These are phyloP conservation scores for Galaxea fascicularis DNA, from an alignment of 92 coral and sea anemone species.

Conservation along the genomic window DNA sequence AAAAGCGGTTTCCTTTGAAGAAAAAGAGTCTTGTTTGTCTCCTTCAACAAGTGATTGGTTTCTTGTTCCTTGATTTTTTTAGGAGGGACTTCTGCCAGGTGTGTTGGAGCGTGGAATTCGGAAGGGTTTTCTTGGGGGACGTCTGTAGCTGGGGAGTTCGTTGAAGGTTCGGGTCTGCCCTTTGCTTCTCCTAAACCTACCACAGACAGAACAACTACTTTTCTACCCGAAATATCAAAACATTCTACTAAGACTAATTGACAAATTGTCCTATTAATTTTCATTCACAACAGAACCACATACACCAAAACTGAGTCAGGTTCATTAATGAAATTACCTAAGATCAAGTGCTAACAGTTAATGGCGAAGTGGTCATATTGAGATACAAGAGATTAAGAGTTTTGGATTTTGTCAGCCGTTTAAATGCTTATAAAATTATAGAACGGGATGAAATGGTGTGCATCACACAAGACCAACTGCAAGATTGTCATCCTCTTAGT, in stretches of 20 bases:
- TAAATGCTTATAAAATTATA: constrained; percentile 75
- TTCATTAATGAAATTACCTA: constrained; percentile 21
- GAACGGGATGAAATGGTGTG: constrained; percentile 21
- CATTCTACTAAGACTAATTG: background rate
- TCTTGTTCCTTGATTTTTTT: constrained; percentile 37
- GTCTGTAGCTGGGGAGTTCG: constrained; percentile 23
- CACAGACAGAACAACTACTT: constrained; percentile 34
- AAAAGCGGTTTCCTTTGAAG: constrained; percentile 10
- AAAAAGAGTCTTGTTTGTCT: constrained; percentile 25
- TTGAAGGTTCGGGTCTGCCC: constrained; percentile 35
- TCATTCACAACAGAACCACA: constrained; percentile 20
- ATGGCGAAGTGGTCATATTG: constrained; percentile 8
- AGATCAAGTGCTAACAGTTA: constrained; percentile 15
- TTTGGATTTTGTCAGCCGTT: constrained; percentile 42
- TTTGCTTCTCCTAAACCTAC: constrained; percentile 28
- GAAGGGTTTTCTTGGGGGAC: constrained; percentile 29
- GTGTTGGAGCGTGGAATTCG: constrained; percentile 23
- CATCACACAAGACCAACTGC: constrained; percentile 57
- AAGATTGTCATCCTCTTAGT: constrained; percentile 75
- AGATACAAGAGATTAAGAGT: constrained; percentile 14
- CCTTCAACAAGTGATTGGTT: constrained; percentile 29
- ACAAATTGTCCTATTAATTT: constrained; percentile 20
- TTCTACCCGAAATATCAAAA: constrained; percentile 12
- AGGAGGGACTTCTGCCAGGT: constrained; percentile 22
- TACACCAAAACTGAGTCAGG: constrained; percentile 6